Evolutionary conservation across 1,140 invertebrate genomes (phyloP).

Genomic region (Galleria mellonella): DNA sequence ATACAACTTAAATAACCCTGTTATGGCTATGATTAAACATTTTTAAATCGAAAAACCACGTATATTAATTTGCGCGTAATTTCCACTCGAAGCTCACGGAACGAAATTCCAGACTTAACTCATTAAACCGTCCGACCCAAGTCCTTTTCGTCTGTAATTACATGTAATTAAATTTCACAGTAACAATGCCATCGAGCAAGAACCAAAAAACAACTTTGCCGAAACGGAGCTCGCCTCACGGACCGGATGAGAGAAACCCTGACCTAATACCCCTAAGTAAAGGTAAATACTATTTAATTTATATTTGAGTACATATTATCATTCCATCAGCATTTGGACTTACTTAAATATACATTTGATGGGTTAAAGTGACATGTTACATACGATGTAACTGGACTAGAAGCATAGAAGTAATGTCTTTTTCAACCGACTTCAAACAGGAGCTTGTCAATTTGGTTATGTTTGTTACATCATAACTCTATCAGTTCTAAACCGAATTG

Average conservation of each 20-base stretch:
- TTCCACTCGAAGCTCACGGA: neutral
- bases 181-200: slow-evolving; percentile 49
- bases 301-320: no score
- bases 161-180: slow-evolving; percentile 25
- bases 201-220: slow-evolving; percentile 46
- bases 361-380: no score
- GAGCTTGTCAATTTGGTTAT: no score
- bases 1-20: no score
- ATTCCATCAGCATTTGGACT: no score
- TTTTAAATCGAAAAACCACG: neutral
- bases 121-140: neutral
- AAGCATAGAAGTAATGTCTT: no score
- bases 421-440: no score
- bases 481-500: no score
- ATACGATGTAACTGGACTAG: no score
- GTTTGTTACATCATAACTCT: no score
- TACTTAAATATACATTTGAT: no score
- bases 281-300: slow-evolving; percentile 75
- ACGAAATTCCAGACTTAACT: slow-evolving; percentile 1
- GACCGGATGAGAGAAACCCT: slow-evolving; percentile 85
- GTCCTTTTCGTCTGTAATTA: slow-evolving; percentile 3
- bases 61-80: neutral
- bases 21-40: no score
- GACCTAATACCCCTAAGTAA: slow-evolving; percentile 90
- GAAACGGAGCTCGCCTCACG: slow-evolving; percentile 38